Evolutionary conservation across 2,797 vertebrate species (phyloP), one percentile per base, ranked within the genome.

Genomic region (Pachyuromys duprasi): DNA sequence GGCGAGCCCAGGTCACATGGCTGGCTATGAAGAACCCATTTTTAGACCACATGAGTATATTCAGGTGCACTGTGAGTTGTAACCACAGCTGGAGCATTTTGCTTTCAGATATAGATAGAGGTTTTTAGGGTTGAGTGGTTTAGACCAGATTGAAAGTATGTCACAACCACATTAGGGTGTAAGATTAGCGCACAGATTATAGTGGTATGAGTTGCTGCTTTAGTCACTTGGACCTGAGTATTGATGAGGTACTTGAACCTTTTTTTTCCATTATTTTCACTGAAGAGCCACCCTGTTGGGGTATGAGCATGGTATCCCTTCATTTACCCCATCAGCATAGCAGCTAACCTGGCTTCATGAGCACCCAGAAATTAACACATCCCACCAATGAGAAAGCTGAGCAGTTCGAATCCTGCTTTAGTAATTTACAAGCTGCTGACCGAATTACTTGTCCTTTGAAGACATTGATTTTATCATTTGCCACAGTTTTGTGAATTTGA

Each of bases 401-500:
- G 39, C 13, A 62, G 42, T 83, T 76, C 76, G 75, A 86, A 49
- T 91, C 60, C 81, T 92, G 26, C 84, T 69, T 88, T 79, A 75
- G 57, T 70, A 53, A 62, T 26, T 86, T 74, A 70, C 20, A 93
- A 31, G 26, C 65, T 87, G 1, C 72, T 95, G 55, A 70, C 33
- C 5, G 72, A 76, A 57, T 91, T 89, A 79, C 33, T 90, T 91
- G 93, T 70, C 12, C 26, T 97, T 94, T 55, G 24, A 69, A 90
- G 90, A 81, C 62, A 22, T 78, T 94, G 89, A 67, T 45, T 79
- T 93, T 91, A 9, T 80, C 26, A 7, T 63, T 55, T 93, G 3
- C 63, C 57, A 70, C 24, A 49, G 26, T 12, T 45, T 45, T 65
- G 26, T 88, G 55, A 82, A 74, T 49, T 42, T 70, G 63, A 63